Evolutionary conservation across 2,797 vertebrate genomes (phyloP).

Genomic region (Sebastes baramenuke): DNA sequence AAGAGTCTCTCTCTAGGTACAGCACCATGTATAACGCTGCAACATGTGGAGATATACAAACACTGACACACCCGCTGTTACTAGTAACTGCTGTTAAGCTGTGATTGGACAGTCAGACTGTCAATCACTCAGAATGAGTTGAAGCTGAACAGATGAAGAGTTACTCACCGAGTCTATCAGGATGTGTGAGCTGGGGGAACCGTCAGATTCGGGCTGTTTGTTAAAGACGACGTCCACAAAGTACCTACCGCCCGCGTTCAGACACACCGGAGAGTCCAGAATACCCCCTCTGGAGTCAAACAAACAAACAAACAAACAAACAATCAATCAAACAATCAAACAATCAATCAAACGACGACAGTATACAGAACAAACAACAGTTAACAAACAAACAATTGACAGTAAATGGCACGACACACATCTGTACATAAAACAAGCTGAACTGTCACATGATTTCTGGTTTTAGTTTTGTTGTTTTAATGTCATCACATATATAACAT

Average conservation of each 20-base stretch:
- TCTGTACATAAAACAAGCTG: no score
- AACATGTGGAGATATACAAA: not conserved
- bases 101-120: not conserved
- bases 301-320: not conserved
- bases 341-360: not conserved
- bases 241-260: constrained; percentile 81
- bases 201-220: constrained; percentile 63
- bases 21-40: not conserved
- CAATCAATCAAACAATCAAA: not conserved
- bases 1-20: not conserved
- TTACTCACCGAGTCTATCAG: constrained; percentile 91
- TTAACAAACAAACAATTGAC: not conserved
- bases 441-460: not conserved
- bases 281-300: constrained; percentile 52
- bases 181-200: constrained; percentile 69
- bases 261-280: constrained; percentile 82
- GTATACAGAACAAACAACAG: no score
- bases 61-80: not conserved
- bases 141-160: not conserved
- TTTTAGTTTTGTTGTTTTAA: not conserved
- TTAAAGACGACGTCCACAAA: constrained; percentile 85
- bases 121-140: not conserved
- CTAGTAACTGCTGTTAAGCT: no score
- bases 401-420: not conserved
- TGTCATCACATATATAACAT: not conserved